Conservation (phyloP, 1,140 invertebrate genomes). For the Planococcus citri region DNA sequence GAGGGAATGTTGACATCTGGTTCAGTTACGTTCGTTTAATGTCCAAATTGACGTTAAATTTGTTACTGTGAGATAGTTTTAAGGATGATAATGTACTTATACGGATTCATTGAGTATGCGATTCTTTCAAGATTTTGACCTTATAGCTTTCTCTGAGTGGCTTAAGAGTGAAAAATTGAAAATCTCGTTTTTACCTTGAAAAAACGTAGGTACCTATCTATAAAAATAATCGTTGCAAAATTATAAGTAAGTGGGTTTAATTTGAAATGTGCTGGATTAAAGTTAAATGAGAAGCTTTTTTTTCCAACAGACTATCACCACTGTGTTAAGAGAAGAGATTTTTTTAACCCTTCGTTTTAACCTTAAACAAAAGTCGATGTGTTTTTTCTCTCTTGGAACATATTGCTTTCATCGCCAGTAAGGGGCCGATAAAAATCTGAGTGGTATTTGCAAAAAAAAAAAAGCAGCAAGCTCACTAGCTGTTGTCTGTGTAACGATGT, state of each 20-base stretch:
- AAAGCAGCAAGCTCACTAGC: neutral
- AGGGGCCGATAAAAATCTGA: neutral
- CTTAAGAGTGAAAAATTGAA: too few species aligned
- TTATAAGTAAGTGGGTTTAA: too few species aligned
- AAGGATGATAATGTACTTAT: neutral
- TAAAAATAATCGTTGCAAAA: too few species aligned
- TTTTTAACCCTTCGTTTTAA: neutral
- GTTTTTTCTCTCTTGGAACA: neutral
- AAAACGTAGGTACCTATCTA: too few species aligned
- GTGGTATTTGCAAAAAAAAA: neutral
- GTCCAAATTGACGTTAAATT: slow-evolving; percentile 11
- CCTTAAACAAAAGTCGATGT: neutral
- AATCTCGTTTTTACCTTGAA: too few species aligned
- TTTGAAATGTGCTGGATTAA: too few species aligned
- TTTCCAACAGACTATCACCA: too few species aligned
- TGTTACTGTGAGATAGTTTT: neutral
- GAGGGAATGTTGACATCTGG: slow-evolving; percentile 16
- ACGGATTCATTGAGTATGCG: neutral
- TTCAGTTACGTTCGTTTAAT: slow-evolving; percentile 14
- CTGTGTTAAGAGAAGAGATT: neutral
- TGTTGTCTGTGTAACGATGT: neutral
- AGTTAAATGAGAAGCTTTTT: too few species aligned
- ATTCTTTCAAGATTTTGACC: neutral
- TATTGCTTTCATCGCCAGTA: neutral
- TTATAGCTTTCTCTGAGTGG: too few species aligned